Conservation (phyloP, 2,113 vertebrate genomes). For the Platycercus adscitus region DNA sequence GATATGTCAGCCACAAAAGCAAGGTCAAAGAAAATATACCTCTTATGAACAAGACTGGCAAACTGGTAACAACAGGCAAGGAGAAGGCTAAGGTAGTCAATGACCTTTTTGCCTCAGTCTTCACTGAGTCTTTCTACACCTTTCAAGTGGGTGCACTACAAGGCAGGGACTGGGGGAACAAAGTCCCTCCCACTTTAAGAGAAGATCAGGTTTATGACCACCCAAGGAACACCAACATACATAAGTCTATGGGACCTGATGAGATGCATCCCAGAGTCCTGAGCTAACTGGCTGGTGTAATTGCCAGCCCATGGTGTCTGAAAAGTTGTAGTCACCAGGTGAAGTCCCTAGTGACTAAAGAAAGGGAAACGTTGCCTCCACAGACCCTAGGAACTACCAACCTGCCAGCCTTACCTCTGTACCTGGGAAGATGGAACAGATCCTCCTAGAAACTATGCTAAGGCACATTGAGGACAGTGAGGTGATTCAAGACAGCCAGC, state of each 20-base stretch:
- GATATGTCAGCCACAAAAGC: background rate
- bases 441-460: background rate
- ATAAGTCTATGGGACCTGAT: fast-evolving
- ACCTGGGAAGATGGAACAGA: background rate
- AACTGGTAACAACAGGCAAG: background rate
- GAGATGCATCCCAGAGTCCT: background rate
- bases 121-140: background rate
- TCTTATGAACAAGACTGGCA: background rate
- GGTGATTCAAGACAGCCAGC: background rate
- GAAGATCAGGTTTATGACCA: background rate
- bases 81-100: background rate
- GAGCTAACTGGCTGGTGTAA: background rate
- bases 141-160: background rate
- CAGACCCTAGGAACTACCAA: background rate
- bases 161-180: background rate
- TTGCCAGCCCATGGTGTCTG: fast-evolving
- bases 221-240: background rate
- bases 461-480: background rate
- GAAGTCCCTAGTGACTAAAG: background rate
- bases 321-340: background rate
- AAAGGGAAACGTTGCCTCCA: background rate
- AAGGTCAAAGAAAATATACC: background rate
- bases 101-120: background rate
- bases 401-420: background rate
- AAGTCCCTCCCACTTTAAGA: background rate